phyloP scores from a whole-genome alignment of 1,140 invertebrate species.

The Drosophila melanogaster region Release_6_plus_ISO1_MT NC_004354.4:10226501-10227000 shows the following conservation, averaged over 20 bases:
- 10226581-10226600: constrained; percentile 97
- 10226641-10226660: constrained; percentile 93
- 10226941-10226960: constrained; percentile 11
- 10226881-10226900: constrained; percentile 32
- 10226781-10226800: constrained; percentile 1
- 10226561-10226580: constrained; percentile 97
- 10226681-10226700: constrained; percentile 34
- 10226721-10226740: too few relatives aligned
- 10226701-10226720: too few relatives aligned
- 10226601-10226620: constrained; percentile 96
- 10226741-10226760: not conserved
- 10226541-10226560: constrained; percentile 97
- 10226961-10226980: constrained; percentile 76
- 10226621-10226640: constrained; percentile 93
- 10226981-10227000: constrained; percentile 78
- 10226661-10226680: not conserved
- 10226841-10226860: constrained; percentile 37
- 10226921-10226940: not conserved
- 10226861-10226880: constrained; percentile 15
- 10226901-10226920: not conserved
- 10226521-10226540: constrained; percentile 92
- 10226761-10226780: constrained; percentile 14
- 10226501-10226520: constrained; percentile 56
- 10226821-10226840: constrained; percentile 48
- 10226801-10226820: constrained; percentile 14